Base-by-base conservation (phyloP, 1,140 invertebrate species). In the Amphibalanus amphitrite region DNA sequence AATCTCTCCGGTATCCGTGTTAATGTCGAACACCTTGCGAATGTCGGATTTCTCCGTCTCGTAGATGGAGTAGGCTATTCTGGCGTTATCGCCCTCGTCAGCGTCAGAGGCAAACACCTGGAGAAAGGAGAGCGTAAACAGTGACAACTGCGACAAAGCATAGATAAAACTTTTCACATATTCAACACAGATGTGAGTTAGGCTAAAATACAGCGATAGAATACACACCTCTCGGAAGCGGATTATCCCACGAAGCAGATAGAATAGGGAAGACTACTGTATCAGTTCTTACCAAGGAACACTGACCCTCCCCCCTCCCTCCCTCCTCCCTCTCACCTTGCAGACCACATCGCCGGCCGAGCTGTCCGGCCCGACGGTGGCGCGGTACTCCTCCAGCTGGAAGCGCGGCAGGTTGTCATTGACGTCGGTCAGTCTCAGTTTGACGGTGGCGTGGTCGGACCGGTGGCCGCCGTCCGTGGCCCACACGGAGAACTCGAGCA, bases 341-440 rank as follows among this genome's bases (percentile, higher is more conserved):
- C 38, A 38, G 38, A 38, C 38, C 6, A 38, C 38, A 17, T 38
- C 38, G 6, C 38, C 38, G 38, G 38, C 38, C 38, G 38, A 8
- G 38, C 6, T 6, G 78, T 93, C 88, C 82, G 95, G 89, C 76
- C 85, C 86, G n/a, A 95, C 87, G 69, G 75, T 71, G 26, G 74
- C 76, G 28, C 71, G 72, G 74, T 76, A 77, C n/a, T 71, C 28
- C 6, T 69, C 70, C 40, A 74, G 68, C 3, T 72, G 74, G 80
- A 95, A 95, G 26, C 82, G 78, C 0, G 92, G 90, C 17, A 90
- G 85, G 80, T 93, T 93, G 78, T 96, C 93, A 80, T 95, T 95
- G 79, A 90, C 91, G 79, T 93, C 91, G 73, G 88, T 85, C 17
- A 94, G 79, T 70, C 87, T 86, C 40, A 96, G 85, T 29, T 89